phyloP scores from a whole-genome alignment of 1,140 invertebrate species.

The Andrena cerasifolii region DNA sequence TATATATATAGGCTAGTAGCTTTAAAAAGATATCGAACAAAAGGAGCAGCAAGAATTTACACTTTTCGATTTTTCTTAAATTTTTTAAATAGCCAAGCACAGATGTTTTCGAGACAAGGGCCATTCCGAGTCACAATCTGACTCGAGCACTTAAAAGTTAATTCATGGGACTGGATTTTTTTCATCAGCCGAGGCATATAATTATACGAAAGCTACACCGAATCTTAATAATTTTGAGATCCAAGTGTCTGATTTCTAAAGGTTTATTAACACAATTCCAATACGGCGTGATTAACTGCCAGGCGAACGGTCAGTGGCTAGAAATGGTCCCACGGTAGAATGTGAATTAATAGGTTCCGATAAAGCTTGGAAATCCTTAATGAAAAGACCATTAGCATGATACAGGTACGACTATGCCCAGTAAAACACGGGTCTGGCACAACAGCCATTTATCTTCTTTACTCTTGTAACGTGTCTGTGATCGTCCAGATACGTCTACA shows the following conservation, averaged over 20 bases:
- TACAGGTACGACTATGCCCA: conserved; percentile 4
- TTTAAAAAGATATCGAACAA: too few species aligned
- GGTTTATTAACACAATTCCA: conserved; percentile 21
- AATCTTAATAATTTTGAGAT: conserved; percentile 33
- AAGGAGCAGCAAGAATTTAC: too few species aligned
- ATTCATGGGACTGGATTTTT: too few species aligned
- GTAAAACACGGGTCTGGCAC: conserved; percentile 44
- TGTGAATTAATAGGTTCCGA: conserved; percentile 31
- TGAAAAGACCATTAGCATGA: conserved; percentile 44
- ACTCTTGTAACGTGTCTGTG: background rate
- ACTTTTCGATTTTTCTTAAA: too few species aligned
- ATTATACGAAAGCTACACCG: background rate
- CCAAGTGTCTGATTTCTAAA: background rate
- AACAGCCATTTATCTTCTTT: conserved; percentile 25
- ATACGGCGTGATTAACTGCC: conserved; percentile 12
- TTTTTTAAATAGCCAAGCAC: too few species aligned
- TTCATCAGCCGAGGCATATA: background rate
- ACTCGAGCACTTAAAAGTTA: too few species aligned
- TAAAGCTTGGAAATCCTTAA: conserved; percentile 35
- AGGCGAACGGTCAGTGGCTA: conserved; percentile 7
- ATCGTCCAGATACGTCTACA: conserved; percentile 5
- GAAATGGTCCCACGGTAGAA: conserved; percentile 27
- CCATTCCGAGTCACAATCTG: too few species aligned
- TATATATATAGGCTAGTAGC: background rate
- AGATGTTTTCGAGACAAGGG: too few species aligned